Evolutionary conservation across 2,113 vertebrate species (phyloP), one percentile per base, ranked within the genome.

Genomic region (Dicrurus megarhynchus): DNA sequence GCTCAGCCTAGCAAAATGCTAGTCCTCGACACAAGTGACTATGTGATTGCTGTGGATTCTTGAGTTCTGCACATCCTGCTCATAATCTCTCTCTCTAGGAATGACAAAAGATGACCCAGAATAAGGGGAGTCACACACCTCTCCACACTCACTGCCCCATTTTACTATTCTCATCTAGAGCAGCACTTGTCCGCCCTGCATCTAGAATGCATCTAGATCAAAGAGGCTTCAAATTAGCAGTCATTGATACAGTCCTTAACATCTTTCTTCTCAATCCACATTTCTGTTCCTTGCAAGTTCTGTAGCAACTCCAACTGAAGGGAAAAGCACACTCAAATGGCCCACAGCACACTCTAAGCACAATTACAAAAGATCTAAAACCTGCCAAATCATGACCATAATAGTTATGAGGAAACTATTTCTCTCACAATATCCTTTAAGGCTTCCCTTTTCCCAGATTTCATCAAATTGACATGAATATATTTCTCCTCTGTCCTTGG

Each of bases 81-180:
- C 7, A 0, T 22, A 46, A n/a, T n/a, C n/a, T n/a, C n/a, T 12
- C 20, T 32, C n/a, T 65, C 50, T 41, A 6, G 3, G 13, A 33
- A 22, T 13, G 20, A 67, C 22, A 57, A 46, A 68, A 44, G 13
- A 47, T 15, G 26, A 67, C 20, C 7, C 23, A 75, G 44, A n/a
- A 61, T 20, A 60, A 59, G 47, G 7, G 16, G 10, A 81, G 33
- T 35, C n/a, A 57, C 37, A 50, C 27, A 65, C 5, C 20, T 85
- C 46, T 16, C 24, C 21, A 60, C 2, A 32, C 13, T n/a, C 41
- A 82, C 9, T 70, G 67, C 4, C 11, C 20, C 23, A 28, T 20
- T 78, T 88, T 82, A 74, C 30, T 56, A 5, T 56, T 49, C 30
- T 74, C 18, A 56, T 22, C 49, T n/a, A 30, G 7, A 4, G 26